Conservation (phyloP, 2,797 vertebrate species). For the Acipenser ruthenus region DNA sequence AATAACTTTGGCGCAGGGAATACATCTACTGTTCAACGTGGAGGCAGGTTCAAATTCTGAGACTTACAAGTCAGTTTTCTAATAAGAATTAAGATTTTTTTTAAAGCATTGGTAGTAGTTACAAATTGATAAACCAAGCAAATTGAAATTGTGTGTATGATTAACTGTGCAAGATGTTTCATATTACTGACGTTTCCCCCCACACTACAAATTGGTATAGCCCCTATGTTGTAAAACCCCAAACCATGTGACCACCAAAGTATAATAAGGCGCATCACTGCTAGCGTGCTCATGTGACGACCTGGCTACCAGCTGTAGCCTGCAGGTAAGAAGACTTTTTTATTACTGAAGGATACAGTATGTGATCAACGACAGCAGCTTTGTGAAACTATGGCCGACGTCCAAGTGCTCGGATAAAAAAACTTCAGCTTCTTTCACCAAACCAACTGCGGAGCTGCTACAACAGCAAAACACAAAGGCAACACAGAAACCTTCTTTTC, state of each 20-base stretch:
- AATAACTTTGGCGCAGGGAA: no score
- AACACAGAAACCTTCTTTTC: no score
- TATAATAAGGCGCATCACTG: background rate
- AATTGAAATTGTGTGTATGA: no score
- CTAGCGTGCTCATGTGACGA: constrained; percentile 15
- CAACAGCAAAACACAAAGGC: background rate
- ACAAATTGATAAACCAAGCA: no score
- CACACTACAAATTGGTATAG: no score
- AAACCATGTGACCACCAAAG: constrained; percentile 4
- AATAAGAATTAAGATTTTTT: no score
- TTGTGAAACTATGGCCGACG: constrained; percentile 38
- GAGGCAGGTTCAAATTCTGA: no score
- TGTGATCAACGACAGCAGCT: constrained; percentile 41
- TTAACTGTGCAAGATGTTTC: no score
- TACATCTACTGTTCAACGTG: no score
- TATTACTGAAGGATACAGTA: constrained; percentile 27
- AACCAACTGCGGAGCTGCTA: constrained; percentile 3
- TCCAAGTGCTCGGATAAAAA: constrained; percentile 39
- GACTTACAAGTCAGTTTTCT: no score
- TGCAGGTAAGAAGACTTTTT: constrained; percentile 41
- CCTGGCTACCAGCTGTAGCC: constrained; percentile 28
- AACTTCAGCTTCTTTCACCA: constrained; percentile 46
- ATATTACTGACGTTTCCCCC: no score
- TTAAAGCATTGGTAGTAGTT: no score
- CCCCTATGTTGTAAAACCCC: background rate